These are phyloP conservation scores for Zaprionus kolodkinae DNA, from an alignment of 1,140 invertebrate genomes.

Conservation along the genomic window DNA sequence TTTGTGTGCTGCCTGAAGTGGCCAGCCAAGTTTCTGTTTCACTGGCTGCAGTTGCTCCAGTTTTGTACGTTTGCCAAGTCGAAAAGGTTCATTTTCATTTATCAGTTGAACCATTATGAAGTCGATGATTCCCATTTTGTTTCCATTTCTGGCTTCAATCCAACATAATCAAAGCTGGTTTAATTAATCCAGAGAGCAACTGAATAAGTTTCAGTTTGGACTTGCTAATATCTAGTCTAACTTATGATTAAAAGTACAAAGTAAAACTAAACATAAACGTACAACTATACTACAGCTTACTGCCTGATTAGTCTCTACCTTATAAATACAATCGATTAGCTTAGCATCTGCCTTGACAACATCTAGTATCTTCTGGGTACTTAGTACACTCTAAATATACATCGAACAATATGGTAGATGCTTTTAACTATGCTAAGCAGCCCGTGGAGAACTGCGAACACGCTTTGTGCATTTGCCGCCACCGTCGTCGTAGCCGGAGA, in stretches of 20 bases:
- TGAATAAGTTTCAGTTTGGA: background rate
- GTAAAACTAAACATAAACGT: background rate
- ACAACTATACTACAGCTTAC: background rate
- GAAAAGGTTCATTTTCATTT: background rate
- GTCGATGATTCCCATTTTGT: background rate
- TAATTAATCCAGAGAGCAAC: too few relatives aligned
- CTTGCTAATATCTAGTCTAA: background rate
- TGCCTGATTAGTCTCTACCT: background rate
- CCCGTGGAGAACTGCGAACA: background rate
- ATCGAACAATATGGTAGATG: background rate
- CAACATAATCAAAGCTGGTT: background rate
- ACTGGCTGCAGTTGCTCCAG: conserved; percentile 26
- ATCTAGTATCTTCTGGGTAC: background rate
- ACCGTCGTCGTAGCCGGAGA: background rate
- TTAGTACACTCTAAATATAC: background rate
- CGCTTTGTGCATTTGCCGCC: conserved; percentile 17
- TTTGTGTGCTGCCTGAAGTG: conserved; percentile 27
- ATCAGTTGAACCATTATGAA: background rate
- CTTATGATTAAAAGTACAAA: background rate
- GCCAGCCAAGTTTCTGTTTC: conserved; percentile 29
- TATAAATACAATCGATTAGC: background rate
- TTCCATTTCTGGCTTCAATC: background rate
- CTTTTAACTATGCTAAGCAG: conserved; percentile 1
- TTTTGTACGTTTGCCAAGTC: conserved; percentile 1
- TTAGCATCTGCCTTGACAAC: background rate